Percentiles rank a stretch among this genome's conserved stretches.
phyloP scores from a whole-genome alignment of 64 coral and sea anemone genomes.

The Dendronephthya gigantea region DNA sequence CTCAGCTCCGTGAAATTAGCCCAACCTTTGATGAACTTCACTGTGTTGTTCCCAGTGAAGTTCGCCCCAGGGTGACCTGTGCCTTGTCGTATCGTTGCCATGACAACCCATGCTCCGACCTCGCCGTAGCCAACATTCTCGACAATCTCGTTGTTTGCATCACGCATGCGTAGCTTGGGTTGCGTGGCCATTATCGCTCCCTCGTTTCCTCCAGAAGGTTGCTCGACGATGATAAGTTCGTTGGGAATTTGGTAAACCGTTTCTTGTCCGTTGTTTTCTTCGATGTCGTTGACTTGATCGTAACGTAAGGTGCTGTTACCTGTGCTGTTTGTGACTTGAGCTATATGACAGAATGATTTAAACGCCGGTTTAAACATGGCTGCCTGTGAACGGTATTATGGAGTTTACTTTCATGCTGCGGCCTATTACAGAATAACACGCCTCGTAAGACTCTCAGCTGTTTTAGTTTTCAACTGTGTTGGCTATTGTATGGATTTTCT shows the following conservation, averaged over 20 bases:
- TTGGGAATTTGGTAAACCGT: constrained; percentile 44
- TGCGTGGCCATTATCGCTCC: constrained; percentile 40
- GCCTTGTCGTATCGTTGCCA: neutral
- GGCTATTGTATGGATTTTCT: too few species aligned
- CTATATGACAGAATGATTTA: too few species aligned
- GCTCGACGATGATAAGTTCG: constrained; percentile 17
- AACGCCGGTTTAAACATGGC: neutral
- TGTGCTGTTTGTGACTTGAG: constrained; percentile 33
- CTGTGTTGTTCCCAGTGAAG: constrained; percentile 54
- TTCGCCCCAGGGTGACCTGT: constrained; percentile 57
- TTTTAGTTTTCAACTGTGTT: too few species aligned
- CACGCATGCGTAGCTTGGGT: constrained; percentile 60
- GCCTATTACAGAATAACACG: too few species aligned
- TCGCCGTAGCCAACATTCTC: neutral
- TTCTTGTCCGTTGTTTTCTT: constrained; percentile 42
- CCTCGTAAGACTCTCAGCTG: too few species aligned
- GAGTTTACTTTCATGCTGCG: neutral
- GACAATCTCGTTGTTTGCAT: constrained; percentile 22
- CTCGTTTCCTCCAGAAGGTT: constrained; percentile 49
- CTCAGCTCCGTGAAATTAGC: constrained; percentile 89
- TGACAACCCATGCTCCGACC: neutral
- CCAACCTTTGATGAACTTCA: constrained; percentile 52
- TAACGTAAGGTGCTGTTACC: constrained; percentile 50
- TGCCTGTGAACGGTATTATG: neutral
- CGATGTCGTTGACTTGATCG: constrained; percentile 37